Base-by-base conservation (phyloP, 2,888 invertebrate species). In the Julus scandinavius region DNA sequence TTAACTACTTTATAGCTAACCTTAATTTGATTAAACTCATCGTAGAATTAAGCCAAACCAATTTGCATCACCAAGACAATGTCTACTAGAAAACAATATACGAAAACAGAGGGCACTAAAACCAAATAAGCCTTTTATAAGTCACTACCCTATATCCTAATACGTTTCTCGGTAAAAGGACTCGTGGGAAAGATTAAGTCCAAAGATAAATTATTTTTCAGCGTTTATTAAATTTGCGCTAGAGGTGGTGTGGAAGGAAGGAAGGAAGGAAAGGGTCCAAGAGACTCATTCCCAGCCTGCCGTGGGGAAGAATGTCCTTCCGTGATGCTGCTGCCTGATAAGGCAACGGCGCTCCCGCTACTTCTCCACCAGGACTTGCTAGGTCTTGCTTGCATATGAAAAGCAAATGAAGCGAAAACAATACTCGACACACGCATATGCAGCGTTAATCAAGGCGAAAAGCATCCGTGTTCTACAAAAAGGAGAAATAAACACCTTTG, bases 201-300 rank as follows among this genome's bases (percentile, higher is more conserved):
- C 58, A 58, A 58, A 17, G 58, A 58, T 58, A 58, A 58, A 58
- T 58, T 58, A 58, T 58, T 58, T 29, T 15, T 17, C 17, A 58
- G 58, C 58, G 58, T 58, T 58, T 58, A 58, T 58, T 58, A 58
- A 58, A 58, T 58, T 58, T 58, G 58, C 58, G 13, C 58, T 58
- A 17, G 58, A 58, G 58, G 58, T 9, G 13, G 58, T 58, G 58
- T 58, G 58, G 58, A 58, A 17, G 58, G 13, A 58, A 17, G 58
- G 13, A 58, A 17, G 58, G 5, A 58, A 58, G 17, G 58, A 58
- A 58, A 50, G 50, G 13, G 50, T 7, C 50, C 9, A 50, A 50
- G 50, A 50, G 50, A 50, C 50, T 50, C 13, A 29, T 50, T 50
- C 50, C 50, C 50, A 50, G 50, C 50, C 13, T 50, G 50, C 50